phyloP scores from a whole-genome alignment of 1,140 invertebrate genomes.

The Euwallacea similis region DNA sequence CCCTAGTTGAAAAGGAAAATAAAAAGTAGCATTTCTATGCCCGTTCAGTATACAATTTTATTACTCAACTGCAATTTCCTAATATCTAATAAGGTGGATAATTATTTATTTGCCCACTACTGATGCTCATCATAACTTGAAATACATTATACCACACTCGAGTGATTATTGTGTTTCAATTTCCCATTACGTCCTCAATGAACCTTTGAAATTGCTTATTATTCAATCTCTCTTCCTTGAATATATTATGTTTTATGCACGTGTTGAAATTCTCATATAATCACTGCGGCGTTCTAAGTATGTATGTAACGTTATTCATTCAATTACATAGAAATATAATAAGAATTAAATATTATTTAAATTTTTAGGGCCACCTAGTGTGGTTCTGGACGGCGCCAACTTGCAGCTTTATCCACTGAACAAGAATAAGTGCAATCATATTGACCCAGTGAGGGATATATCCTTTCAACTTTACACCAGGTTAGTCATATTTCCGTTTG shows the following conservation, averaged over 20 bases:
- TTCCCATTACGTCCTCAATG: constrained; percentile 17
- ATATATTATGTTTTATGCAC: background rate
- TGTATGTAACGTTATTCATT: too few species aligned
- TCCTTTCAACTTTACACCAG: constrained; percentile 58
- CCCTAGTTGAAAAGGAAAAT: too few species aligned
- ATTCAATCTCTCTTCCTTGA: constrained; percentile 2
- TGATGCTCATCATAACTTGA: background rate
- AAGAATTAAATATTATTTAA: background rate
- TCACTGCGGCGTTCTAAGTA: too few species aligned
- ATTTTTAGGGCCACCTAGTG: constrained; percentile 57
- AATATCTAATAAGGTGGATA: background rate
- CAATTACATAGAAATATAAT: too few species aligned
- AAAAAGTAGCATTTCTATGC: too few species aligned
- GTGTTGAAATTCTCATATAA: background rate
- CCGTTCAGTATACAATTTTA: too few species aligned
- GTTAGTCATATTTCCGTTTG: constrained; percentile 44
- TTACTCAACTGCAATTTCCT: too few species aligned
- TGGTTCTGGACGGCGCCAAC: constrained; percentile 57
- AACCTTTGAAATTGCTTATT: background rate
- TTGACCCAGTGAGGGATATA: constrained; percentile 56
- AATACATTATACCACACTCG: background rate
- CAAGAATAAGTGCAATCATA: constrained; percentile 58
- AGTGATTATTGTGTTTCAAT: constrained; percentile 20
- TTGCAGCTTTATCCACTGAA: constrained; percentile 58
- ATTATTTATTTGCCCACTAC: background rate